Percentiles rank a stretch among this genome's conserved stretches.
phyloP scores from a whole-genome alignment of 1,140 invertebrate genomes.

The Lepidurus apus region DNA sequence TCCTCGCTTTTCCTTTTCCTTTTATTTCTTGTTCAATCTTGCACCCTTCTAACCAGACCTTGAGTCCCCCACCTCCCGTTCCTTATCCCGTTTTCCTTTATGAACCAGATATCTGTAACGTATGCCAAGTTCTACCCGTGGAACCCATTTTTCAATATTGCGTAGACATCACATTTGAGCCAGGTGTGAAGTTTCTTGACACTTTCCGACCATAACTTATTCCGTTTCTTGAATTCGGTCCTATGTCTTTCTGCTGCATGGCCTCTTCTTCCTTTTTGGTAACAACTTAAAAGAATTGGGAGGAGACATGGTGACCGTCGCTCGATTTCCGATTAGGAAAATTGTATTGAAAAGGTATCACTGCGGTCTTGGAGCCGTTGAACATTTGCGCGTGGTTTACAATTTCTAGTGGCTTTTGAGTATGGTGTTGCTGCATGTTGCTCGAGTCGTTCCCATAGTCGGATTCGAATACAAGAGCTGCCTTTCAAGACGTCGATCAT shows the following conservation, averaged over 20 bases:
- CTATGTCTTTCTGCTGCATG: too few species aligned
- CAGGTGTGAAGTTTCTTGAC: constrained; percentile 18
- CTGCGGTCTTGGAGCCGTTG: too few species aligned
- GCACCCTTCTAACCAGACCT: not conserved
- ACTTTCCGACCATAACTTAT: not conserved
- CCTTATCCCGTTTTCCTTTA: not conserved
- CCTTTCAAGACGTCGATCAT: not conserved
- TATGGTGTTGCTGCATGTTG: too few species aligned
- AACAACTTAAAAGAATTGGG: too few species aligned
- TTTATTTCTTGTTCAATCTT: not conserved
- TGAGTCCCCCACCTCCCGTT: not conserved
- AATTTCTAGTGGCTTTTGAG: too few species aligned
- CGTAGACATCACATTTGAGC: not conserved
- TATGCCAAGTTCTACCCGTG: not conserved
- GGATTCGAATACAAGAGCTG: not conserved
- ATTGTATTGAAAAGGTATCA: too few species aligned
- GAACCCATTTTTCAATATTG: not conserved
- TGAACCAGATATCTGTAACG: not conserved
- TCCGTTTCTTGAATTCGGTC: not conserved
- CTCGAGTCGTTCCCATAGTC: not conserved
- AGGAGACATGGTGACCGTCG: too few species aligned
- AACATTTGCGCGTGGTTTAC: too few species aligned
- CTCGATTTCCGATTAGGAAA: too few species aligned
- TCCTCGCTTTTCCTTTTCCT: not conserved
- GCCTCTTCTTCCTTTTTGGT: too few species aligned